Percentiles rank a stretch among this genome's conserved stretches.
phyloP scores from a whole-genome alignment of 2,797 vertebrate genomes.

The Hypotaenidia okinawae region DNA sequence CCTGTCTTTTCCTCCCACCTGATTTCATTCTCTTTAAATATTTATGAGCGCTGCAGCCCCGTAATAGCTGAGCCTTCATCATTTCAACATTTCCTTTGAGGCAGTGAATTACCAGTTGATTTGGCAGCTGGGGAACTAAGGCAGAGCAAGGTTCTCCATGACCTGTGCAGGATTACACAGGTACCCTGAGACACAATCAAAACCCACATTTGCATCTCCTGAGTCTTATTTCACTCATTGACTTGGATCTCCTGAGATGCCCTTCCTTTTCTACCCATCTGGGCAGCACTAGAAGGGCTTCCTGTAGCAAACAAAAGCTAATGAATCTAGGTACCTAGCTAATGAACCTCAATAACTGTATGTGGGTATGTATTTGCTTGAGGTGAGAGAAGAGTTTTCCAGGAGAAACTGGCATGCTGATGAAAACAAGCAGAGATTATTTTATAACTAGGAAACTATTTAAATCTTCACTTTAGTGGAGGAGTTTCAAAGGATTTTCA shows the following conservation, averaged over 20 bases:
- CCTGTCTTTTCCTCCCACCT: neutral
- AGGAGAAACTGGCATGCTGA: neutral
- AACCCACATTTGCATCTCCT: neutral
- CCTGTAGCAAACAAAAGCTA: neutral
- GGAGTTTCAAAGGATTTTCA: slow-evolving; percentile 51
- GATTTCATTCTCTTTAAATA: neutral
- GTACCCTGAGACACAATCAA: neutral
- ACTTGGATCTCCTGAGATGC: neutral
- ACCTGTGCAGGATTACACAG: neutral
- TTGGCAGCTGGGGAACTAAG: neutral
- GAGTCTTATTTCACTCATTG: neutral
- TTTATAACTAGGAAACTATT: slow-evolving; percentile 43
- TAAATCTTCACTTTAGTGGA: neutral
- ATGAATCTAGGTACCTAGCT: neutral
- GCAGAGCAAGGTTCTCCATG: neutral
- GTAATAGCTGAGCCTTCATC: neutral
- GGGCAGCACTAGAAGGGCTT: neutral
- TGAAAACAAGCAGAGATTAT: slow-evolving; percentile 35
- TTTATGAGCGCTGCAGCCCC: neutral
- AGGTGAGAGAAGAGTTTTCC: slow-evolving; percentile 27
- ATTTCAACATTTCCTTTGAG: neutral
- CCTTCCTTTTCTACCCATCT: neutral
- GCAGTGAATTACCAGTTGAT: neutral
- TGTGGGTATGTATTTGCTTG: slow-evolving; percentile 7
- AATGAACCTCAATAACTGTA: neutral